These are phyloP conservation scores for Digitonthophagus gazella DNA, from an alignment of 2,888 invertebrate species.

Conservation along the genomic window DNA sequence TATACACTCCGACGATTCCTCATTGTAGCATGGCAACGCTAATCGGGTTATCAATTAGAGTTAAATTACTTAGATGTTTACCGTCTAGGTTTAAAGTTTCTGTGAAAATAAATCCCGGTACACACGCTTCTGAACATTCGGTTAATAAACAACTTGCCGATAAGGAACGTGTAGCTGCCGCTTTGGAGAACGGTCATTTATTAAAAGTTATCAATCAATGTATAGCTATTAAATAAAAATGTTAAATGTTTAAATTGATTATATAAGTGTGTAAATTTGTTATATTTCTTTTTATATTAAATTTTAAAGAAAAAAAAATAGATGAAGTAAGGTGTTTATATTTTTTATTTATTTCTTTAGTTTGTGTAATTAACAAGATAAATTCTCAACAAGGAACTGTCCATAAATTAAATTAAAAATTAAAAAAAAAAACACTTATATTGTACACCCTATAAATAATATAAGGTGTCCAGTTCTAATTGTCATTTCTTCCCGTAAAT, in stretches of 20 bases:
- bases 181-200: slow-evolving; percentile 89
- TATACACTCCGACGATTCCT: slow-evolving; percentile 97
- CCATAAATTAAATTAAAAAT: slow-evolving; percentile 1
- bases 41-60: slow-evolving; percentile 87
- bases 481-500: slow-evolving; percentile 44
- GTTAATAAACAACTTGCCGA: slow-evolving; percentile 98
- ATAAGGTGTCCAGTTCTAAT: not conserved
- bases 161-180: slow-evolving; percentile 96
- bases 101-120: slow-evolving; percentile 87
- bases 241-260: not conserved
- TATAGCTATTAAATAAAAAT: slow-evolving; percentile 51
- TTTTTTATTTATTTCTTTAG: not conserved
- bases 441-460: not conserved
- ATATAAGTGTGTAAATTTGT: not conserved
- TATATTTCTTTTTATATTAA: not conserved
- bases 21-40: slow-evolving; percentile 99
- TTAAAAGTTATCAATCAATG: slow-evolving; percentile 95
- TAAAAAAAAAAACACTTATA: not conserved
- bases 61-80: slow-evolving; percentile 81
- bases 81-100: slow-evolving; percentile 83
- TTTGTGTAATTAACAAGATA: not conserved
- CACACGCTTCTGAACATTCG: slow-evolving; percentile 86
- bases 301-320: too few species aligned
- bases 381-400: not conserved
- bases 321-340: not conserved